A percentile compares a stretch with the other conserved stretches of the same genome.
Evolutionary conservation across 64 coral and sea anemone genomes (phyloP).

Genomic region (Stichodactyla helianthus): DNA sequence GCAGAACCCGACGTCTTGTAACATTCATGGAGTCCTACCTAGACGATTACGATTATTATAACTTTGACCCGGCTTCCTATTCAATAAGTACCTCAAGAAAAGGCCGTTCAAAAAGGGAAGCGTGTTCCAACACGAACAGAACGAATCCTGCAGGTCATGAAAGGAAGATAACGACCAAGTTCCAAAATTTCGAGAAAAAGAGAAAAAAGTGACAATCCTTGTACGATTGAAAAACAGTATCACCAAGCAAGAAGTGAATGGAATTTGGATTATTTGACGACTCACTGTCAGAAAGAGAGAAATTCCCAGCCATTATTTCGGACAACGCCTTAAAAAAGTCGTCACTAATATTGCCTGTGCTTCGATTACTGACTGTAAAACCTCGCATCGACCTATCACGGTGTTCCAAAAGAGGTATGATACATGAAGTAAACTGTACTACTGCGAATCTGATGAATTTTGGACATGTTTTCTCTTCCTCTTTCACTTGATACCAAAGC

Average conservation of each 20-base stretch:
- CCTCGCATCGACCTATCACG: no score
- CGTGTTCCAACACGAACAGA: conserved; percentile 86
- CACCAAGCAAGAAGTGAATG: not conserved
- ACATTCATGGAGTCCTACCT: conserved; percentile 57
- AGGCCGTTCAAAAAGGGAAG: conserved; percentile 73
- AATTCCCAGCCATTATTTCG: no score
- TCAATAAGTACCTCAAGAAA: conserved; percentile 59
- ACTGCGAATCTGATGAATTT: no score
- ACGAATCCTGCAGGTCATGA: conserved; percentile 77
- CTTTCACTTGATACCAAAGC: no score
- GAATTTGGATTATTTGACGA: not conserved
- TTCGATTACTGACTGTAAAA: no score
- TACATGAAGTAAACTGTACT: no score
- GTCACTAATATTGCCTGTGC: no score
- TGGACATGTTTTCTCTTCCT: no score
- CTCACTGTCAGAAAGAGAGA: no score
- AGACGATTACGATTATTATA: conserved; percentile 92
- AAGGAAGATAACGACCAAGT: conserved; percentile 60
- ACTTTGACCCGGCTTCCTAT: conserved; percentile 38
- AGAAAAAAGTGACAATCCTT: conserved; percentile 11
- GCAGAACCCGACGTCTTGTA: conserved; percentile 39
- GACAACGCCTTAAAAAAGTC: no score
- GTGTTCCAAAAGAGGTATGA: no score
- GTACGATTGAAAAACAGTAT: not conserved
- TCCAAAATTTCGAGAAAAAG: conserved; percentile 87